Evolutionary conservation across 1,140 invertebrate species (phyloP), one percentile per base, ranked within the genome.

Genomic region (Heliconius hewitsoni): DNA sequence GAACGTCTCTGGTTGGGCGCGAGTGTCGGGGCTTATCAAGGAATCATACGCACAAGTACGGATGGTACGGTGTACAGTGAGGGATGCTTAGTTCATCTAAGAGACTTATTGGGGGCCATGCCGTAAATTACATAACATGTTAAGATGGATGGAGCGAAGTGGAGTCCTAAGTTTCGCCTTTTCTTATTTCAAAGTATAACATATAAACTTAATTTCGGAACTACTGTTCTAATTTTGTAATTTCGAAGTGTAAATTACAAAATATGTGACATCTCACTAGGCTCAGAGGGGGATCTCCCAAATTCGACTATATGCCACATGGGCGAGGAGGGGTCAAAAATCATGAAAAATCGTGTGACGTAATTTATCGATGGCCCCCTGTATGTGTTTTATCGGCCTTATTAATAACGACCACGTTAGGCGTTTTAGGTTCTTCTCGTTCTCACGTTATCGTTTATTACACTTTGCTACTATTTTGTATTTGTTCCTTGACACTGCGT

Each of bases 1-100:
- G 23, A 66, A 27, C 11, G 60, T 13, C 71, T 37, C 34, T 52
- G 50, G 18, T 8, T 52, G 50, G 50, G 50, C 50, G 50, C 50
- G 50, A 19, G 50, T 19, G 70, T n/a, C 16, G 70, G 70, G 27
- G 23, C 70, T 37, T 30, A 39, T 34, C 71, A 27, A 71, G 77
- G 77, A 77, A 78, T 74, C 73, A 84, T 82, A 83, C 83, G 80
- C 84, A 84, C 83, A 83, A 83, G 71, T 71, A 77, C 78, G 66
- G 0, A 23, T 57, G 88, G 86, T 85, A 90, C 88, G 87, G 85
- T 84, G 85, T 90, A 91, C 55, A 57, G 55, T 23, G 55, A 23
- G n/a, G 86, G 88, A 85, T 82, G 86, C 70, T 77, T 71, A 71
- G 75, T 71, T 71, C 76, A 77, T 70, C 46, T 23, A 46, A n/a